Conservation (phyloP, 2,797 vertebrate species). For the Bradypodion ventrale region DNA sequence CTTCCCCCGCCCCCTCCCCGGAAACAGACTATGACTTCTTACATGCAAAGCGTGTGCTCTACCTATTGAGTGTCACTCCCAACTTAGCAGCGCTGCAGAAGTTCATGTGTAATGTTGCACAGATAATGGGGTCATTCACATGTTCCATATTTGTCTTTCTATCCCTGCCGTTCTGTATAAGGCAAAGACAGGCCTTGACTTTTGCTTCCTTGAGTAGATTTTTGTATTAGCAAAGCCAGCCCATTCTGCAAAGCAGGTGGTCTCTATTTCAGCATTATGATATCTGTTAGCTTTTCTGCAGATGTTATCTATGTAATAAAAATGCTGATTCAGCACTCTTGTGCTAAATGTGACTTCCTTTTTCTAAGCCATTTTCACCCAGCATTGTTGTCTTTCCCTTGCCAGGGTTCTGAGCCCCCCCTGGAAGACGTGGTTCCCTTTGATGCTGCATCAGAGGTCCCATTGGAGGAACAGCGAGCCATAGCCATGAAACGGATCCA, state of each 20-base stretch:
- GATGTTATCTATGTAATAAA: background rate
- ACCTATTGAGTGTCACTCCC: background rate
- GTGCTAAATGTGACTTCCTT: background rate
- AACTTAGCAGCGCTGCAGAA: background rate
- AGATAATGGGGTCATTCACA: background rate
- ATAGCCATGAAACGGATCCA: constrained; percentile 89
- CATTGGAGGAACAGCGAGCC: constrained; percentile 86
- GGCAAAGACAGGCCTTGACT: background rate
- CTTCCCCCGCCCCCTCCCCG: background rate
- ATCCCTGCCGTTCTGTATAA: background rate
- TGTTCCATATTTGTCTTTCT: background rate
- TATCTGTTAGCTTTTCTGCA: background rate
- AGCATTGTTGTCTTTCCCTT: background rate
- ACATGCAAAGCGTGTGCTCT: background rate
- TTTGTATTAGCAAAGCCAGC: background rate
- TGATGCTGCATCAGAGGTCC: constrained; percentile 88
- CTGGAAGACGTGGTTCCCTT: constrained; percentile 82
- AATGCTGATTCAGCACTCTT: background rate
- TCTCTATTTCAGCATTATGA: no score
- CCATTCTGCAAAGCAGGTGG: background rate
- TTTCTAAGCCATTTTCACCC: background rate
- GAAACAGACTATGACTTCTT: background rate
- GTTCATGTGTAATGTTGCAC: background rate
- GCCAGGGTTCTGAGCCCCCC: constrained; percentile 65
- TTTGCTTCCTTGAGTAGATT: background rate